These are phyloP conservation scores for Mystacornis crossleyi DNA, from an alignment of 2,113 vertebrate genomes.

Conservation along the genomic window DNA sequence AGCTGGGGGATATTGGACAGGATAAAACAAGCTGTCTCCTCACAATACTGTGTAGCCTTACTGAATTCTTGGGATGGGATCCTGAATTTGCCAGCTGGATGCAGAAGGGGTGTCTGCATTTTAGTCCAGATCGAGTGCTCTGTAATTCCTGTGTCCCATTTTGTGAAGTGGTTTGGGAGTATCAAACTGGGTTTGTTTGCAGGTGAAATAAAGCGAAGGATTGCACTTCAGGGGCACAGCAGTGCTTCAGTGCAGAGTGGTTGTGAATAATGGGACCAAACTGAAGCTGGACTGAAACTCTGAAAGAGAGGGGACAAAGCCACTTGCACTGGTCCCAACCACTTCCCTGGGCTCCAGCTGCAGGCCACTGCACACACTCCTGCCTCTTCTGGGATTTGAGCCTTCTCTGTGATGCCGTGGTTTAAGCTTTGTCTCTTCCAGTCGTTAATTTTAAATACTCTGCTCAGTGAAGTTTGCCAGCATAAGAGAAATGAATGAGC, in stretches of 20 bases:
- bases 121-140: neutral
- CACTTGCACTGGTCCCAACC: rapidly evolving
- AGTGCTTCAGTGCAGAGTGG: neutral
- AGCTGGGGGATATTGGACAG: neutral
- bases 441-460: neutral
- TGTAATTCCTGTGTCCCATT: rapidly evolving
- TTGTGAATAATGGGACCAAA: neutral
- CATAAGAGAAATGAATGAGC: rapidly evolving
- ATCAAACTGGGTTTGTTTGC: neutral
- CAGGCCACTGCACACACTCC: neutral
- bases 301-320: neutral
- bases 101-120: rapidly evolving
- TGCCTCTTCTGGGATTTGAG: neutral
- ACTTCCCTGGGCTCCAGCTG: neutral
- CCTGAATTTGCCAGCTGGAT: neutral
- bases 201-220: neutral
- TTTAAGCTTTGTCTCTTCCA: neutral
- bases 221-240: rapidly evolving
- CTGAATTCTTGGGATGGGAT: neutral
- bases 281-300: neutral
- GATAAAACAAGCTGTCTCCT: neutral
- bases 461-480: neutral
- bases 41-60: neutral
- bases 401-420: neutral
- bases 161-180: neutral